Percentiles rank a stretch among this genome's conserved stretches.
These are phyloP conservation scores for Decapterus maruadsi DNA, from an alignment of 2,797 vertebrate genomes.

Conservation along the genomic window DNA sequence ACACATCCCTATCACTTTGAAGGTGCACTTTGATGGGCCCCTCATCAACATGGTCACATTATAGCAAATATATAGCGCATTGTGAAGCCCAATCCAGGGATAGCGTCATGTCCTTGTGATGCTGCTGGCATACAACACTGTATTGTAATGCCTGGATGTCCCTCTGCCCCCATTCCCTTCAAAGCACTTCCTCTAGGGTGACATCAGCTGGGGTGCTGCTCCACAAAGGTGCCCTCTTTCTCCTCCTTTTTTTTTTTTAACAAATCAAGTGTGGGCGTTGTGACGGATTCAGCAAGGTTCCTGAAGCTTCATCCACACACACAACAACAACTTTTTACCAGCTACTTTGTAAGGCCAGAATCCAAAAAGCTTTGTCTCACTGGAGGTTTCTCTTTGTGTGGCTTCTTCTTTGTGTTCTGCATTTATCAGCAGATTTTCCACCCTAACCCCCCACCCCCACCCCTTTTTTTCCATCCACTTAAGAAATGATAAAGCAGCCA, in stretches of 20 bases:
- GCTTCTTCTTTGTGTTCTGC: conserved; percentile 48
- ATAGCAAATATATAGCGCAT: conserved; percentile 50
- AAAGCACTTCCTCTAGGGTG: conserved; percentile 83
- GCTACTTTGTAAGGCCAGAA: conserved; percentile 35
- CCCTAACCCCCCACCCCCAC: too few relatives aligned
- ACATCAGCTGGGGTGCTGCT: conserved; percentile 79
- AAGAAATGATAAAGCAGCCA: conserved; percentile 61
- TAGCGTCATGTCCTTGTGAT: conserved; percentile 73
- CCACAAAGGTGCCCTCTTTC: conserved; percentile 38
- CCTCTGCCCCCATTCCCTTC: conserved; percentile 83
- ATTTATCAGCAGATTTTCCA: conserved; percentile 68
- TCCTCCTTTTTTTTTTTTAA: conserved; percentile 6
- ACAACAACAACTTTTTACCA: conserved; percentile 3
- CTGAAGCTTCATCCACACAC: conserved; percentile 7
- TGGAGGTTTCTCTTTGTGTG: conserved; percentile 64
- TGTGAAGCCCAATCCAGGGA: conserved; percentile 64
- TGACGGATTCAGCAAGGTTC: conserved; percentile 5
- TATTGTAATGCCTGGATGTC: conserved; percentile 82
- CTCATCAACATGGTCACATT: conserved; percentile 56
- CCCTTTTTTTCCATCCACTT: conserved; percentile 54
- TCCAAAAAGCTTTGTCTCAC: conserved; percentile 54
- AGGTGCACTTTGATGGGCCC: conserved; percentile 53
- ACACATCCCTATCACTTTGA: conserved; percentile 50
- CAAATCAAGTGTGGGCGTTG: conserved; percentile 42
- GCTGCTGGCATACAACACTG: conserved; percentile 67